Conservation (phyloP, 1,140 invertebrate species). For the Drosophila ficusphila region DNA sequence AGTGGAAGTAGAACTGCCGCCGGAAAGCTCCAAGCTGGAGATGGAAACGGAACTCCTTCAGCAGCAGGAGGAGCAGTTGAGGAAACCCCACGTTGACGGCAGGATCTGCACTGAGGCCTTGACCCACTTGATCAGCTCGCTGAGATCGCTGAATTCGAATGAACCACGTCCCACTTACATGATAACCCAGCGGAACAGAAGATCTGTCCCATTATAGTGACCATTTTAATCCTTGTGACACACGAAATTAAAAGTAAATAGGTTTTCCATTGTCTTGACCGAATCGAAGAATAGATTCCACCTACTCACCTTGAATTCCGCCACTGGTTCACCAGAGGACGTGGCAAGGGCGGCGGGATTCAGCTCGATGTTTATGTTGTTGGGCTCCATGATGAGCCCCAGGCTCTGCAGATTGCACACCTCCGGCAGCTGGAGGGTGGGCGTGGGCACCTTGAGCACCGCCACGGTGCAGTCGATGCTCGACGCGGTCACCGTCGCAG, state of each 20-base stretch:
- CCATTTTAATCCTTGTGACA: not conserved
- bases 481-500: constrained; percentile 70
- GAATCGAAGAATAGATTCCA: no score
- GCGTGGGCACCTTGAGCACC: constrained; percentile 71
- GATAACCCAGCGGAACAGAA: no score
- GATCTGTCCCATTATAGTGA: no score
- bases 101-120: not conserved
- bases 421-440: constrained; percentile 69
- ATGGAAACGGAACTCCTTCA: no score
- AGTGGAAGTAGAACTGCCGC: not conserved
- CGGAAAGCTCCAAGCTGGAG: not conserved
- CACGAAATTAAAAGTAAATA: not conserved
- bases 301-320: constrained; percentile 59
- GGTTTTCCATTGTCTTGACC: not conserved
- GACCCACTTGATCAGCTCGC: not conserved
- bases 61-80: not conserved
- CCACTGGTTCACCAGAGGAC: constrained; percentile 1
- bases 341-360: constrained; percentile 57
- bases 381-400: constrained; percentile 73
- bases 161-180: not conserved
- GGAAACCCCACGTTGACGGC: no score
- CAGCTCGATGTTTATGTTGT: constrained; percentile 69
- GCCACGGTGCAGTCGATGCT: constrained; percentile 72
- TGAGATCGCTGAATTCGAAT: not conserved
- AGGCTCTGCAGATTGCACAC: constrained; percentile 65